These are phyloP conservation scores for Strigamia crassipes DNA, from an alignment of 2,888 invertebrate species.

Conservation along the genomic window DNA sequence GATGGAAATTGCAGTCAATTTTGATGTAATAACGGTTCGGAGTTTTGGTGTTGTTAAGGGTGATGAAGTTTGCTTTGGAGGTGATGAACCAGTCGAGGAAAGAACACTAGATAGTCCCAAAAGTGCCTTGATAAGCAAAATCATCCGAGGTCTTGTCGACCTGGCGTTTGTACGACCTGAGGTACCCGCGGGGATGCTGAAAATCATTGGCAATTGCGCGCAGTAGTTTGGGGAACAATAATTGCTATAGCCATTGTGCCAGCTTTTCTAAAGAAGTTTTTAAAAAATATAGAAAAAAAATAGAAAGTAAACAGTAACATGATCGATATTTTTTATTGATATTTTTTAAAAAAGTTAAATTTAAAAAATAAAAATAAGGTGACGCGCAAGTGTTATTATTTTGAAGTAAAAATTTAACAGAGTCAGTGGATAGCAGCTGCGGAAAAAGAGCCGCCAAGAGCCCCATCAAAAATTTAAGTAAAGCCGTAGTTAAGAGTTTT, in stretches of 20 bases:
- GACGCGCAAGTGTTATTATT: not conserved
- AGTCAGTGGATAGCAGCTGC: conserved; percentile 6
- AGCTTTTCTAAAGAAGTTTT: not conserved
- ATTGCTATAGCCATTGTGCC: not conserved
- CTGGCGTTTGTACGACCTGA: conserved; percentile 6
- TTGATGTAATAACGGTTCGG: not conserved
- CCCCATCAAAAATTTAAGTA: conserved; percentile 2
- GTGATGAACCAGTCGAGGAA: not conserved
- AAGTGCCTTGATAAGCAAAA: conserved; percentile 34
- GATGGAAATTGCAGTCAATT: conserved; percentile 1
- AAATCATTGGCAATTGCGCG: conserved; percentile 33
- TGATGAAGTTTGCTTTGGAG: conserved; percentile 20
- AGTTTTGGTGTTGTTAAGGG: not conserved
- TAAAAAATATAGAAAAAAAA: not conserved
- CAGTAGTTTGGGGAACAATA: conserved; percentile 26
- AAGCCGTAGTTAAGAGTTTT: not conserved
- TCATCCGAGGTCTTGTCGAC: not conserved
- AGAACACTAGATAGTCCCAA: not conserved
- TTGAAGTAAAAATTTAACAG: not conserved
- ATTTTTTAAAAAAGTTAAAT: not conserved
- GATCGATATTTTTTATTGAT: too few relatives aligned
- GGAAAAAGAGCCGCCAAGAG: conserved; percentile 8
- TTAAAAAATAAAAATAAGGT: not conserved
- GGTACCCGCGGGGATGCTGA: conserved; percentile 8
- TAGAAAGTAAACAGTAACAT: too few relatives aligned